Evolutionary conservation across 2,888 invertebrate species (phyloP).

Genomic region (Ormyrus labotus): DNA sequence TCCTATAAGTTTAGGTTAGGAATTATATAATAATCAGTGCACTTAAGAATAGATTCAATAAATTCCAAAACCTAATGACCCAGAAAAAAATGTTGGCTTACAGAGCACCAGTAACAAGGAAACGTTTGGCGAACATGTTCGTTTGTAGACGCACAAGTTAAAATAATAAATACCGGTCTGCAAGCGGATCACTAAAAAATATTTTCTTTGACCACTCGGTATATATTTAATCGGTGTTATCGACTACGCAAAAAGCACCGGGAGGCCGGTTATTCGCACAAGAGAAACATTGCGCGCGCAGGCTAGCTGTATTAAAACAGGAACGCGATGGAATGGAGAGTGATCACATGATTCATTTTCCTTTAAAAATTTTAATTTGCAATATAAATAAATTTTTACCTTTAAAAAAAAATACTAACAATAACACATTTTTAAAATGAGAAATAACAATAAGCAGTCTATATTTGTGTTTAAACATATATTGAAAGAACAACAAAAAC

Average conservation of each 20-base stretch:
- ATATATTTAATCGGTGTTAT: slow-evolving; percentile 1
- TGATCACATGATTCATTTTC: no score
- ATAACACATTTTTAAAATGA: no score
- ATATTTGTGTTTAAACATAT: no score
- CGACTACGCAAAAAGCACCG: background rate
- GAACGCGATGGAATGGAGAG: background rate
- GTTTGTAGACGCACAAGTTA: background rate
- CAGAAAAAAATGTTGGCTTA: slow-evolving; percentile 36
- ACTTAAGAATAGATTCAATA: background rate
- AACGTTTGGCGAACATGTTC: slow-evolving; percentile 50
- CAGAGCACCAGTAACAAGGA: slow-evolving; percentile 26
- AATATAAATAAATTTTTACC: no score
- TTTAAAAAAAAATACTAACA: no score
- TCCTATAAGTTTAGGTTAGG: slow-evolving; percentile 43
- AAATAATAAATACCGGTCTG: slow-evolving; percentile 25
- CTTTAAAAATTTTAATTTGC: no score
- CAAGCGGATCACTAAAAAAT: background rate
- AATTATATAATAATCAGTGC: slow-evolving; percentile 56
- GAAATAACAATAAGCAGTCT: no score
- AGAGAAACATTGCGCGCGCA: background rate
- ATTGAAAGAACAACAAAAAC: no score
- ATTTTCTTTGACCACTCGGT: background rate
- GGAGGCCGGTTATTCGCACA: background rate
- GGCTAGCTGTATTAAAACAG: background rate
- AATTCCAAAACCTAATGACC: background rate